Base-by-base conservation (phyloP, 1,140 invertebrate species). In the Aphelinus atriplicis region DNA sequence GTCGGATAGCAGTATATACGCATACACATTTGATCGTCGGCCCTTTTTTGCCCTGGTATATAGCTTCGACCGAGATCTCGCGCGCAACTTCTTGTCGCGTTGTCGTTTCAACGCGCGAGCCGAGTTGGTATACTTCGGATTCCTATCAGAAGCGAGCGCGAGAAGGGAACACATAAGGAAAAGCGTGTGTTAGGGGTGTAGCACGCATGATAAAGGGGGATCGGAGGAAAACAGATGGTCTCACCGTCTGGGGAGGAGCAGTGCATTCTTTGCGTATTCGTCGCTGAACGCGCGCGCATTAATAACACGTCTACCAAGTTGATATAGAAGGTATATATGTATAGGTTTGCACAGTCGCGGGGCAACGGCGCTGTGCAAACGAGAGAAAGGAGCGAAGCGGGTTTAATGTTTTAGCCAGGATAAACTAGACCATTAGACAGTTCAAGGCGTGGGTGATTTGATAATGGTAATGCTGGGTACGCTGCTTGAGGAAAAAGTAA, bases 371-470 rank as follows among this genome's bases (percentile, higher is more conserved):
- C 46, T 1, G 48, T 10, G n/a, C 1, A 68, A 50, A 6, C 47
- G 64, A 73, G 71, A 67, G 71, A 73, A 57, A 65, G 26, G 61
- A 57, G 51, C 53, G 46, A 58, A 57, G 7, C 53, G 3, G 45
- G 1, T 67, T 66, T 65, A 58, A 60, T 45, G 71, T 51, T 66
- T 64, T 53, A 60, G 47, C 3, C 9, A 0, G 72, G 42, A 53
- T 73, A 68, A 73, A 73, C 56, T 55, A 58, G 57, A 68, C 63
- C 48, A 62, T 73, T 66, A 55, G 48, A 68, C 48, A 53, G 26
- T 68, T 64, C 45, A 51, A 65, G 61, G 62, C 47, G 62, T 72
- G 71, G 62, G 71, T 65, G 71, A 72, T 72, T 72, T 57, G 62
- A 72, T 72, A 65, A 51, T 42, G 47, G 57, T 47, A 26, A 53